A percentile compares a stretch with the other conserved stretches of the same genome.
phyloP scores from a whole-genome alignment of 2,888 invertebrate species.

The Pardosa pseudoannulata region DNA sequence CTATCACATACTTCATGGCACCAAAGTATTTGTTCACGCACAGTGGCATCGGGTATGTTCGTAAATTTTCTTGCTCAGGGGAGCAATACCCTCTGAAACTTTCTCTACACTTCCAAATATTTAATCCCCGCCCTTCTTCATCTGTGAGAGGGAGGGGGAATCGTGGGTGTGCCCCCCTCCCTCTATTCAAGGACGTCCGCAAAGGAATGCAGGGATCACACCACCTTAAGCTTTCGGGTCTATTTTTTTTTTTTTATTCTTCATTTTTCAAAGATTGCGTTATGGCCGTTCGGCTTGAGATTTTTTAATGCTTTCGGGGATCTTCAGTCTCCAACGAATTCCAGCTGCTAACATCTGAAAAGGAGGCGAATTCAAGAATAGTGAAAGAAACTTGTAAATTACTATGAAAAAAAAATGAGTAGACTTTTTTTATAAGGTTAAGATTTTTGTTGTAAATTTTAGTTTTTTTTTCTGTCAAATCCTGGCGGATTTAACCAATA shows the following conservation, averaged over 20 bases:
- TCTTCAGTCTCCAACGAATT: background rate
- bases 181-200: conserved; percentile 37
- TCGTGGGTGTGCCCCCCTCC: conserved; percentile 15
- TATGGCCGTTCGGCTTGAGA: background rate
- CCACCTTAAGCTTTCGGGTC: background rate
- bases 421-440: no score
- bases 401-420: no score
- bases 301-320: background rate
- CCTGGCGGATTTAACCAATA: no score
- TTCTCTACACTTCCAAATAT: background rate
- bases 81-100: background rate
- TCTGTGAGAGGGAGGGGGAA: background rate
- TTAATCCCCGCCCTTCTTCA: conserved; percentile 15
- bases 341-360: background rate
- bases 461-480: no score
- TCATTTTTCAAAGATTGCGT: background rate
- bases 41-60: no score
- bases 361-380: background rate
- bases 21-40: no score
- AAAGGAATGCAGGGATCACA: conserved; percentile 31
- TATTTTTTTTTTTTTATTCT: background rate
- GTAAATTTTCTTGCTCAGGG: no score
- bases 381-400: no score
- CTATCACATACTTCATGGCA: no score
- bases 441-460: no score